phyloP scores from a whole-genome alignment of 2,797 vertebrate genomes.

The Acrossocheilus fasciatus region DNA sequence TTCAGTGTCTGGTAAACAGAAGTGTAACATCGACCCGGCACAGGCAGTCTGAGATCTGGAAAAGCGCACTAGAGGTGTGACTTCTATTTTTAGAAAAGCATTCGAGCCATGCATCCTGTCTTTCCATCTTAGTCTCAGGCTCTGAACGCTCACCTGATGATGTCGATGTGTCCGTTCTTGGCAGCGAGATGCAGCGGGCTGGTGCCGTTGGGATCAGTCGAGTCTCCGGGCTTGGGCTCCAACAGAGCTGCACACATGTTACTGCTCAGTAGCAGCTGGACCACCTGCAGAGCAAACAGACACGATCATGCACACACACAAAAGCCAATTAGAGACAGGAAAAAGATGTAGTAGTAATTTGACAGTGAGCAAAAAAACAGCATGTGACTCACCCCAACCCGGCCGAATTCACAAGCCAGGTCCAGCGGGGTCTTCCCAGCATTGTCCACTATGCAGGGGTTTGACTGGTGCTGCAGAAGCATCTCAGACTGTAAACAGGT shows the following conservation, averaged over 20 bases:
- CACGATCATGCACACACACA: slow-evolving; percentile 4
- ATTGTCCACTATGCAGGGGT: slow-evolving; percentile 95
- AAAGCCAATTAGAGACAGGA: slow-evolving; percentile 1
- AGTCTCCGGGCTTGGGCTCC: slow-evolving; percentile 92
- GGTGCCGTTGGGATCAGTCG: slow-evolving; percentile 93
- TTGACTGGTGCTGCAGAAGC: slow-evolving; percentile 98
- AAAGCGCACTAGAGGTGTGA: background rate
- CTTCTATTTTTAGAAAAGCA: slow-evolving; percentile 30
- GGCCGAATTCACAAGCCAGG: slow-evolving; percentile 95
- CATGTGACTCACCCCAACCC: slow-evolving; percentile 89
- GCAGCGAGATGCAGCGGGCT: slow-evolving; percentile 95
- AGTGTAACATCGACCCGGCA: background rate
- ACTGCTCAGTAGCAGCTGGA: slow-evolving; percentile 94
- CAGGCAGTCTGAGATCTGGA: background rate
- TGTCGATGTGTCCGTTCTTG: slow-evolving; percentile 98
- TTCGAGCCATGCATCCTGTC: slow-evolving; percentile 5
- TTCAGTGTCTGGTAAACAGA: slow-evolving; percentile 29
- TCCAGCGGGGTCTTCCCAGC: slow-evolving; percentile 96
- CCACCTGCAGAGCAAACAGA: slow-evolving; percentile 82
- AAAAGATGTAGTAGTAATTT: slow-evolving; percentile 13
- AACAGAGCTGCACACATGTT: slow-evolving; percentile 96
- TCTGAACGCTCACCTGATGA: slow-evolving; percentile 85
- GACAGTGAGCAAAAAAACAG: background rate
- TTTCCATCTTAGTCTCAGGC: slow-evolving; percentile 34
- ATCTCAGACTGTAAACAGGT: slow-evolving; percentile 89